phyloP scores from a whole-genome alignment of 2,888 invertebrate species.

The Polydrusus cervinus region DNA sequence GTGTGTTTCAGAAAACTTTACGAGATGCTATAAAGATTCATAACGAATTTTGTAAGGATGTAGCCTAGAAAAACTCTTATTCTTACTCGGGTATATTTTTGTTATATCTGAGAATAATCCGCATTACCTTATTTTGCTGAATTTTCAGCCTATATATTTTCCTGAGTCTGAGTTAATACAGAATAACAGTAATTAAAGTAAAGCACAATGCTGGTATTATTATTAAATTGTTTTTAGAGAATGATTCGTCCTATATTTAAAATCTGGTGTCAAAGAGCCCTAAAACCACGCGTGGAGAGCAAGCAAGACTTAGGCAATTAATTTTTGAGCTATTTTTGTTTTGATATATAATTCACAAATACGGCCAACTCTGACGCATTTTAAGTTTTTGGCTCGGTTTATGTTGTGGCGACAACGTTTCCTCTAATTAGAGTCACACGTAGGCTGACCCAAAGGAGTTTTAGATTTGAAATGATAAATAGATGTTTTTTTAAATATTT shows the following conservation, averaged over 20 bases:
- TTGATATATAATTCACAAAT: constrained; percentile 64
- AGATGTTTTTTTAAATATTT: not conserved
- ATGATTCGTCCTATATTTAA: constrained; percentile 62
- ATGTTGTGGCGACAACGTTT: constrained; percentile 53
- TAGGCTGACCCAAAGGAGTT: constrained; percentile 49
- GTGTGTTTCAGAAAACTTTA: no score
- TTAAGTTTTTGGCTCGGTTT: constrained; percentile 54
- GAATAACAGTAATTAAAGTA: no score
- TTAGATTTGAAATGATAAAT: constrained; percentile 24
- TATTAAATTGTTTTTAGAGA: constrained; percentile 26
- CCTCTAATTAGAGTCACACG: constrained; percentile 49
- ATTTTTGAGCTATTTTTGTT: constrained; percentile 65
- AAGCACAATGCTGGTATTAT: no score
- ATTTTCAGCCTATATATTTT: no score
- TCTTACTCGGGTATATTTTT: no score
- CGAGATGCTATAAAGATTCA: no score
- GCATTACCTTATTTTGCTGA: no score
- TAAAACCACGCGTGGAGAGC: constrained; percentile 59
- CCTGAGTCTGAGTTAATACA: no score
- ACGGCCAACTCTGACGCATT: constrained; percentile 64
- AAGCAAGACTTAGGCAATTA: constrained; percentile 64
- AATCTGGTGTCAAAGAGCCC: constrained; percentile 66
- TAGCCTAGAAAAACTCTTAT: no score
- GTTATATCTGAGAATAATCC: no score
- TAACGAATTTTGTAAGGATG: no score